phyloP scores from a whole-genome alignment of 2,797 vertebrate species.

The Enteromius unitaeniatus region DNA sequence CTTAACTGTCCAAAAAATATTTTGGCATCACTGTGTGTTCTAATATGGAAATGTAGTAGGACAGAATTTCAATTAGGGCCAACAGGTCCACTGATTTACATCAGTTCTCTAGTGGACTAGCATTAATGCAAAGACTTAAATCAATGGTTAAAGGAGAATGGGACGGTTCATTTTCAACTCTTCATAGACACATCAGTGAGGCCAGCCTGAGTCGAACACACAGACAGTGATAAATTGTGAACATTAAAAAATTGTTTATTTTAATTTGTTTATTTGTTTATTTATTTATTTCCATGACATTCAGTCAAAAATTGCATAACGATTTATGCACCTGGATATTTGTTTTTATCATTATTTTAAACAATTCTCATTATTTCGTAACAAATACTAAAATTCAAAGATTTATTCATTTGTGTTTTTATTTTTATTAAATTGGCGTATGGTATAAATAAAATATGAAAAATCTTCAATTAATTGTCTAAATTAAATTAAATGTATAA shows the following conservation, averaged over 20 bases:
- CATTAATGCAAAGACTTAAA: neutral
- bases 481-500: neutral
- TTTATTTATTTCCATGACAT: neutral
- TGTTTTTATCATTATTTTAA: neutral
- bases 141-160: neutral
- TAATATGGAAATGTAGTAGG: neutral
- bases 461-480: neutral
- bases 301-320: too few relatives aligned
- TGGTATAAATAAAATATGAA: neutral
- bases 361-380: neutral
- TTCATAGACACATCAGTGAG: neutral
- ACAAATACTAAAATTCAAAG: neutral
- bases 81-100: neutral
- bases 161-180: neutral
- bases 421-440: neutral
- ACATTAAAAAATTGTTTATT: neutral
- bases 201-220: neutral
- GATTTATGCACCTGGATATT: neutral
- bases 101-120: neutral
- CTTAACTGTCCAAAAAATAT: neutral
- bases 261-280: neutral
- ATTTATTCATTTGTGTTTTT: neutral
- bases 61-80: slow-evolving; percentile 4
- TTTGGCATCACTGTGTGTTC: neutral
- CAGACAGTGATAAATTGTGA: neutral